Evolutionary conservation across 2,797 vertebrate genomes (phyloP).

Genomic region (Vireo griseus): DNA sequence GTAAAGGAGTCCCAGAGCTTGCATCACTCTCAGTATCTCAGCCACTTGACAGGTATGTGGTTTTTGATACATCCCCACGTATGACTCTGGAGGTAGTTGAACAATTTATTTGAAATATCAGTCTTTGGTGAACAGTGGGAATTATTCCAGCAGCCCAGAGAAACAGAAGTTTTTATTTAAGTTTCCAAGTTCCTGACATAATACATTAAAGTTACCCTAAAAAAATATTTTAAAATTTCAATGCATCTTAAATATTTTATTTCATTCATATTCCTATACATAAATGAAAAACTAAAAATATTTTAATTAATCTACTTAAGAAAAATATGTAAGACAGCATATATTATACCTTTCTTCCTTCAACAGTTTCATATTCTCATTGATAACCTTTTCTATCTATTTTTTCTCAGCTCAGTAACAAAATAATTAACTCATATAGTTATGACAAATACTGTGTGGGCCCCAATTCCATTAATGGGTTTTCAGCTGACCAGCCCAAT

Average conservation of each 20-base stretch:
- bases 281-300: background rate
- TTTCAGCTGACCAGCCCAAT: background rate
- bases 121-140: slow-evolving; percentile 37
- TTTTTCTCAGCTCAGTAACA: background rate
- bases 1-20: slow-evolving; percentile 21
- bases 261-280: background rate
- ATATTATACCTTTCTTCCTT: background rate
- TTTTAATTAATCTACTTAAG: background rate
- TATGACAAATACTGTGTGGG: background rate
- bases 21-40: slow-evolving; percentile 30
- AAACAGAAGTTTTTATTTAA: background rate
- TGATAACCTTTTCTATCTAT: background rate
- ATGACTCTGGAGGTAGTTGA: background rate
- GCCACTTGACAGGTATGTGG: slow-evolving; percentile 23
- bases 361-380: background rate
- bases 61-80: background rate
- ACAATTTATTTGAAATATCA: slow-evolving; percentile 42
- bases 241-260: background rate
- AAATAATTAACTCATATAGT: background rate
- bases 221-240: background rate
- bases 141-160: background rate
- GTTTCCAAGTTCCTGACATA: background rate
- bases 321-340: background rate
- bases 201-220: background rate
- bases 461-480: background rate